Evolutionary conservation across 2,113 vertebrate genomes (phyloP), one percentile per base, ranked within the genome.

Genomic region (Sarotherodon lohbergeri): DNA sequence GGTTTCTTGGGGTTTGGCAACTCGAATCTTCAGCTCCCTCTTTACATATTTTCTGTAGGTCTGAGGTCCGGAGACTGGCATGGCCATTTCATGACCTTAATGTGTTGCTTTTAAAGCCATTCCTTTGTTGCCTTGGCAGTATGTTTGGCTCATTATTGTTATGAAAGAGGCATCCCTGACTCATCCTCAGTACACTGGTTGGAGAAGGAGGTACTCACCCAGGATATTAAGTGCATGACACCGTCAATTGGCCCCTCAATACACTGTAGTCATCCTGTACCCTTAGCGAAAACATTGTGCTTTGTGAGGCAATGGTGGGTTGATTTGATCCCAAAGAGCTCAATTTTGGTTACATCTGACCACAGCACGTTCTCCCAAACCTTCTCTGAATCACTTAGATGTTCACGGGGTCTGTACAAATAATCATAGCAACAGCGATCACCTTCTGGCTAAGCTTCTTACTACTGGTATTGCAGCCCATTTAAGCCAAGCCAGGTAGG

Each of bases 281-380:
- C 56, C 56, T 56, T 27, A 7, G 55, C 12, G 0, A 27, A 56
- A 56, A 56, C 27, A 27, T 27, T 27, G 27, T 27, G 27, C 27
- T 27, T 27, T 27, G 27, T 27, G 27, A 4, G 3, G 27, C 3
- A 27, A 27, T 27, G 11, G 22, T 11, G 3, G 54, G 13, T 14
- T 5, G 13, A 46, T 13, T 46, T 46, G 12, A 14, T 12, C 9
- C 22, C 55, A 56, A 56, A 56, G 22, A 56, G 11, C 55, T 27
- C 1, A 27, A 56, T 27, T 56, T 56, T 56, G 55, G 22, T 56
- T 56, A 13, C 54, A 56, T 24, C 10, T 56, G 54, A 56, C 54
- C 54, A 56, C n/a, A 22, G n/a, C 10, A 56, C 54, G 24, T 55
- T 55, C 54, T 55, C 10, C n/a, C 3, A 55, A 55, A 0, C n/a